Evolutionary conservation across 2,113 vertebrate genomes (phyloP).

Genomic region (human (Homo sapiens)): GRCh38 chr1:33602001-33602500

Average conservation of each 20-base stretch:
- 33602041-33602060: neutral
- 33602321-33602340: neutral
- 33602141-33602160: neutral
- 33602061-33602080: neutral
- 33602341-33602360: neutral
- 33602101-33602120: neutral
- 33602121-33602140: neutral
- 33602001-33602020: neutral
- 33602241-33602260: neutral
- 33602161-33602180: neutral
- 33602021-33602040: neutral
- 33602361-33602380: slow-evolving; percentile 94
- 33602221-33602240: neutral
- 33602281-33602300: neutral
- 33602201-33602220: neutral
- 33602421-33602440: slow-evolving; percentile 91
- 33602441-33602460: slow-evolving; percentile 94
- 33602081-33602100: rapidly evolving
- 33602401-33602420: slow-evolving; percentile 96
- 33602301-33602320: neutral
- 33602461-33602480: slow-evolving; percentile 95
- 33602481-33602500: slow-evolving; percentile 96
- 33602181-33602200: neutral
- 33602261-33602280: neutral
- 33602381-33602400: slow-evolving; percentile 95